Percentiles rank a stretch among this genome's conserved stretches.
phyloP scores from a whole-genome alignment of 2,888 invertebrate species.

The Plebejus melissa region DNA sequence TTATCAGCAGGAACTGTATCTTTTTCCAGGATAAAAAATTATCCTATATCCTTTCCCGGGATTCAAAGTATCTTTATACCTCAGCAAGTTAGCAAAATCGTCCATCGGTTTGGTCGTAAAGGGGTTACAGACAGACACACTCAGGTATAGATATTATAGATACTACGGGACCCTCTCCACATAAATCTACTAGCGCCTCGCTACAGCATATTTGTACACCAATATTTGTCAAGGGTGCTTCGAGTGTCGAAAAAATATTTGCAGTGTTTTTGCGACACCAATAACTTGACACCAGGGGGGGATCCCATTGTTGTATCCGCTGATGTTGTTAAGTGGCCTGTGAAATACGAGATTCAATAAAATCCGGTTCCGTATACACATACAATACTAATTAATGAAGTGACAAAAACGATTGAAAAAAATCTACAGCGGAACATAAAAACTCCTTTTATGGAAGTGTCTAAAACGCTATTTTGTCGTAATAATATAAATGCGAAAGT shows the following conservation, averaged over 20 bases:
- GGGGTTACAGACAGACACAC: too few relatives aligned
- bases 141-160: not conserved
- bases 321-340: slow-evolving; percentile 35
- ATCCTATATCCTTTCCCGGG: too few relatives aligned
- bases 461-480: too few relatives aligned
- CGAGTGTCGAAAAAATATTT: slow-evolving; percentile 42
- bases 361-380: slow-evolving; percentile 4
- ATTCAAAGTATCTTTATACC: too few relatives aligned
- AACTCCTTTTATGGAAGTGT: too few relatives aligned
- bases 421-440: not conserved
- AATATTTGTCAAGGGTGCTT: slow-evolving; percentile 36
- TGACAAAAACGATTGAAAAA: not conserved
- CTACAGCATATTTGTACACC: slow-evolving; percentile 5
- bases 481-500: too few relatives aligned
- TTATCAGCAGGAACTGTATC: too few relatives aligned
- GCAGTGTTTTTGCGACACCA: slow-evolving; percentile 44
- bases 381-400: slow-evolving; percentile 10
- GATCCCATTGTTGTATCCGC: slow-evolving; percentile 38
- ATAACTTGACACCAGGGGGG: slow-evolving; percentile 43
- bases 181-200: not conserved
- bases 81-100: too few relatives aligned
- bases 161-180: not conserved
- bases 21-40: too few relatives aligned
- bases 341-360: slow-evolving; percentile 31
- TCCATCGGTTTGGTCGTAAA: too few relatives aligned